These are phyloP conservation scores for Maniola hyperantus DNA, from an alignment of 2,888 invertebrate genomes.

Conservation along the genomic window DNA sequence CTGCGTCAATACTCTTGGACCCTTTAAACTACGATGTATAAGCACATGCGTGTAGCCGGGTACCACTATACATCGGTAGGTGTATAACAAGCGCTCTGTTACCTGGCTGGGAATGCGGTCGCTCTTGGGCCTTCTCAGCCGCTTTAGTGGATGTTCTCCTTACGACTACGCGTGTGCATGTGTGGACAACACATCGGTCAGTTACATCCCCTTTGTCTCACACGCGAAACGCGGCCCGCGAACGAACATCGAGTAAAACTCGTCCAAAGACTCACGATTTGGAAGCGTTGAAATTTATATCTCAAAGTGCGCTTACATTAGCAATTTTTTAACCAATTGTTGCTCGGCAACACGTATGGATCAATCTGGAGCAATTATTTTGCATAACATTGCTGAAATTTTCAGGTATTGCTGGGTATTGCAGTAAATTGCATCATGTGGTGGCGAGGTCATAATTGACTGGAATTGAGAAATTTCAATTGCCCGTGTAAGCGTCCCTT, in stretches of 20 bases:
- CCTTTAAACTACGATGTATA: slow-evolving; percentile 55
- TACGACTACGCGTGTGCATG: slow-evolving; percentile 83
- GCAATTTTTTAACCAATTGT: too few species aligned
- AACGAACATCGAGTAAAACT: slow-evolving; percentile 46
- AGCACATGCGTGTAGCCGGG: slow-evolving; percentile 73
- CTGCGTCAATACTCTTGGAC: background rate
- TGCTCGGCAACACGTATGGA: too few species aligned
- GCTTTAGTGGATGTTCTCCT: slow-evolving; percentile 83
- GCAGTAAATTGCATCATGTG: too few species aligned
- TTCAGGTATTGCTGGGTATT: too few species aligned
- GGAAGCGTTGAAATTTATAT: background rate
- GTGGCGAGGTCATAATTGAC: too few species aligned
- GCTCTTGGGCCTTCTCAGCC: slow-evolving; percentile 82
- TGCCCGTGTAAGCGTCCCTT: too few species aligned
- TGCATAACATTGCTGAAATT: too few species aligned
- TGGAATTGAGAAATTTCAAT: too few species aligned
- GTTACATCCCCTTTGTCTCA: slow-evolving; percentile 59
- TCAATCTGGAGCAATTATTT: too few species aligned
- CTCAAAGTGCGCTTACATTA: too few species aligned
- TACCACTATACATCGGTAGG: slow-evolving; percentile 63
- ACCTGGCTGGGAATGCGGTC: slow-evolving; percentile 83
- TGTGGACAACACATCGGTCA: slow-evolving; percentile 81
- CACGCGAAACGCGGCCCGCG: slow-evolving; percentile 60
- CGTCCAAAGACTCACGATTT: background rate
- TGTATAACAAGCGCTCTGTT: slow-evolving; percentile 75